Base-by-base conservation (phyloP, 2,888 invertebrate genomes). In the Drosophila antonietae region DNA sequence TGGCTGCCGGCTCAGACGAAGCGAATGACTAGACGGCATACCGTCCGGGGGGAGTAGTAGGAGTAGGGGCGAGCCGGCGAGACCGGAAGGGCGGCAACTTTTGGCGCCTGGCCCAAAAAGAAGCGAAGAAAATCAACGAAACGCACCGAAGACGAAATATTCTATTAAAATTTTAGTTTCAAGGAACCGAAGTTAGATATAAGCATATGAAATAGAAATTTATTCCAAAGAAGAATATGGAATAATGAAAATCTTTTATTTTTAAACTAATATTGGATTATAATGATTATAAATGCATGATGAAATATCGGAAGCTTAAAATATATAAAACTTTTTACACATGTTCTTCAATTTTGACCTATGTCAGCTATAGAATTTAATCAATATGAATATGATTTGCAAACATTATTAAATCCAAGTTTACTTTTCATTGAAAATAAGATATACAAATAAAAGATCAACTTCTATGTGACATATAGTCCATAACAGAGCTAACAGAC, bases 61-160 rank as follows among this genome's bases (percentile, higher is more conserved):
- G 20, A 10, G 55, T 12, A 6, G 41, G 28, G 41, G 28, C 18
- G 41, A 3, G 55, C 39, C 41, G 60, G 46, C 63, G 69, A 63
- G 69, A 86, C 88, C 83, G 83, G 83, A 87, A 81, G 85, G 84
- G 88, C 82, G 81, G 77, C 80, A 63, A 33, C 80, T 75, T 75
- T 81, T 80, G 78, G 85, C 83, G 71, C 55, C 65, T 65, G 64
- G 71, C 65, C 68, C 69, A 68, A 72, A 73, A 67, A 33, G 37
- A 44, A 37, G 12, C 0, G 7, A 14, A 33, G 9, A 43, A 51
- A 20, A 8, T 9, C 28, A 23, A n/a, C 6, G n/a, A 51, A 20
- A 14, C 35, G n/a, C 9, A 18, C 33, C 47, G 60, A 46, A 41
- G 10, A 41, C 18, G 7, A 31, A 31, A 55, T 41, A 55, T 15